Base-by-base conservation (phyloP, 2,113 vertebrate species). In the Noturus placidus region DNA sequence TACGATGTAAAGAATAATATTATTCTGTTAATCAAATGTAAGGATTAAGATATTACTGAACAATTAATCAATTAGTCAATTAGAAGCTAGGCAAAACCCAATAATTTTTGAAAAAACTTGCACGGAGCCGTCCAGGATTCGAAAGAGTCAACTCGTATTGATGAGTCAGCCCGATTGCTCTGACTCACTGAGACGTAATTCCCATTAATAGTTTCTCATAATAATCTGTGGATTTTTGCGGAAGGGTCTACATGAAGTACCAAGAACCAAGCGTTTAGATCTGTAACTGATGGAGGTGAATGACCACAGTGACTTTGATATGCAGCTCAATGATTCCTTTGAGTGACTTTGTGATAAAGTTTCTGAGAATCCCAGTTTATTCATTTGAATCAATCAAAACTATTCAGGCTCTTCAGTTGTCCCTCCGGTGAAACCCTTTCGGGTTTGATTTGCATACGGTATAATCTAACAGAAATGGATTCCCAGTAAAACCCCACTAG, bases 251-350 rank as follows among this genome's bases (percentile, higher is more conserved):
- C 38, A 38, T 7, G 1, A 61, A 25, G 56, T 25, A 14, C 20
- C 19, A 22, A 57, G 54, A 35, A 35, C 5, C 1, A 30, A 80
- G 17, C 52, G 13, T 19, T 81, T 38, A 59, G 54, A 35, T 57
- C 78, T 81, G 78, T 35, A 59, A 11, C 54, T 59, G 20, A 59
- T 81, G 79, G 50, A 52, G n/a, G 77, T 81, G 15, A 56, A 54
- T 70, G 46, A 50, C 6, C 82, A 69, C 25, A 67, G 38, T 52
- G 42, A 35, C 59, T 82, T 52, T 77, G 42, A 5, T 2, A 38
- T 27, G 14, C 57, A 82, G 33, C 9, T 82, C 38, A 30, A n/a
- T 65, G 35, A 63, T 61, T 46, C 57, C 82, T 83, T 83, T 3
- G 6, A 82, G 25, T 46, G 57, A 46, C 59, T 46, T 70, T 54